Base-by-base conservation (phyloP, 2,113 vertebrate species). In the Saimiri boliviensis region DNA sequence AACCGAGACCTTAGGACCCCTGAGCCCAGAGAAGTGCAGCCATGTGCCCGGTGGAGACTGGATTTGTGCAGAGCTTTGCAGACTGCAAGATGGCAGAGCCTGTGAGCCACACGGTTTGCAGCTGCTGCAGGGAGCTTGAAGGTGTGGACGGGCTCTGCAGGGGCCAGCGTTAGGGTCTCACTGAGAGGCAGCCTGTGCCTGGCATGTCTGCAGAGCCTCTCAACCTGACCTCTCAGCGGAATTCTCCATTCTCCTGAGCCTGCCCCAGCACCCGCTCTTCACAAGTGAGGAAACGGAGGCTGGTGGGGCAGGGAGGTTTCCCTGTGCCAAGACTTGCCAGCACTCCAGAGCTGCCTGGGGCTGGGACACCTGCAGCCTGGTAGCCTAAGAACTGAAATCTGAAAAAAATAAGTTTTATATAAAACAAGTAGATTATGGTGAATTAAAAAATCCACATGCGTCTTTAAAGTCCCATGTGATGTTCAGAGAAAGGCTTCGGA, bases 341-440 rank as follows among this genome's bases (percentile, higher is more conserved):
- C 0, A 1, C n/a, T 25, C 58, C 2, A 6, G 23, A 68, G n/a
- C 35, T 4, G 0, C 42, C 23, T 60, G 32, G 23, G 76, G 17
- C 45, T 47, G 20, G 8, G 27, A 70, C 17, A 49, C 42, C 14
- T 17, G 32, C 58, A 32, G 25, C 35, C 8, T 52, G 35, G 74
- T 16, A 30, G 23, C 35, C 37, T 21, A 60, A 76, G 35, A 66
- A 76, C 8, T 42, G 45, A 66, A 86, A 66, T 20, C 32, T 32
- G 9, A 30, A 63, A 85, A 91, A 90, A 25, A 2, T 3, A 6
- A 1, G 40, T 70, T 54, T 80, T 42, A 27, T 40, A 42, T 27
- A 66, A 58, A 91, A 73, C 66, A 86, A 12, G 27, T 3, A 92
- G 35, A 68, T 66, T 35, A 52, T 2, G 17, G 5, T 20, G 6